Evolutionary conservation across 2,113 vertebrate genomes (phyloP).

Genomic region (Syngnathus floridae): DNA sequence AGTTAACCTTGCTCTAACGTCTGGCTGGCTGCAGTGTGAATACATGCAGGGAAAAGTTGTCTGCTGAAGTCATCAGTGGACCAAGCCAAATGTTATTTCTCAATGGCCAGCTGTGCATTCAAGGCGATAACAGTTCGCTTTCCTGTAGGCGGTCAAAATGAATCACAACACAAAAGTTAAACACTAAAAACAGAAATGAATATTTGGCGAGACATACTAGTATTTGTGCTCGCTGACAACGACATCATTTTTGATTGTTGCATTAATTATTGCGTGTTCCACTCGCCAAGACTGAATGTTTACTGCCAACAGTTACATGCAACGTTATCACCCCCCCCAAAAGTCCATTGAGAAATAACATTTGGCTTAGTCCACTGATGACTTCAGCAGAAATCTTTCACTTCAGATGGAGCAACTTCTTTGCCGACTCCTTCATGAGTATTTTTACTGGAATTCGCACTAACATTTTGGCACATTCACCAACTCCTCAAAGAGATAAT

Average conservation of each 20-base stretch:
- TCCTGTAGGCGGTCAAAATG: slow-evolving; percentile 28
- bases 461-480: background rate
- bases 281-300: slow-evolving; percentile 16
- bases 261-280: background rate
- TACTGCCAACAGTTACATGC: slow-evolving; percentile 28
- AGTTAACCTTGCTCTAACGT: slow-evolving; percentile 33
- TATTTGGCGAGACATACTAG: background rate
- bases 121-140: slow-evolving; percentile 18
- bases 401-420: slow-evolving; percentile 31
- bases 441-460: background rate
- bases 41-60: slow-evolving; percentile 34
- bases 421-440: background rate
- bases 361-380: slow-evolving; percentile 38
- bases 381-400: slow-evolving; percentile 54
- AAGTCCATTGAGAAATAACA: slow-evolving; percentile 35
- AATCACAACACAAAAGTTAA: background rate
- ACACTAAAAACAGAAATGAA: slow-evolving; percentile 13
- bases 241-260: background rate
- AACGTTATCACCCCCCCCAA: slow-evolving; percentile 26
- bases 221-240: background rate
- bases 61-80: slow-evolving; percentile 53
- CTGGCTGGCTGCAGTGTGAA: slow-evolving; percentile 19
- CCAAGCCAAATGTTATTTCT: slow-evolving; percentile 36
- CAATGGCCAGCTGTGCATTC: slow-evolving; percentile 27
- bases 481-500: background rate